A percentile compares a stretch with the other conserved stretches of the same genome.
Conservation (phyloP, 2,888 invertebrate genomes). For the Synergus japonicus region DNA sequence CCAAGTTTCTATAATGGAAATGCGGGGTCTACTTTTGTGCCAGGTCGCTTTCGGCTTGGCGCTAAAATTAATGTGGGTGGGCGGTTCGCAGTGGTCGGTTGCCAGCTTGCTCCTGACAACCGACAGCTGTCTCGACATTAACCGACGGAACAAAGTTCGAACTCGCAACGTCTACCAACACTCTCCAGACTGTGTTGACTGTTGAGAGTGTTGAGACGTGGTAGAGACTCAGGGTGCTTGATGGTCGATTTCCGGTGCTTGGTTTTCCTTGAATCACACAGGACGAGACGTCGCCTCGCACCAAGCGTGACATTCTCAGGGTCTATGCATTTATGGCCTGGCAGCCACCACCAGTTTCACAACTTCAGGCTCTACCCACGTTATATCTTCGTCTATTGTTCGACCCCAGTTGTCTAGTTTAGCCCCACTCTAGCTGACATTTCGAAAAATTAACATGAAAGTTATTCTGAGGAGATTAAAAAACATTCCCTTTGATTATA, state of each 20-base stretch:
- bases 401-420: conserved; percentile 1
- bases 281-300: background rate
- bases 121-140: conserved; percentile 64
- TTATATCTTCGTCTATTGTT: conserved; percentile 11
- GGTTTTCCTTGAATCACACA: background rate
- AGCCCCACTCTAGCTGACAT: background rate
- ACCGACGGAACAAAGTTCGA: conserved; percentile 56
- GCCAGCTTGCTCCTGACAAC: conserved; percentile 66
- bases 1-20: conserved; percentile 41
- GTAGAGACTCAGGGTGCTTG: background rate
- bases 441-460: background rate
- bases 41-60: conserved; percentile 51
- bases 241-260: conserved; percentile 6
- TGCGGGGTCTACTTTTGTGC: conserved; percentile 55
- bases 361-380: conserved; percentile 10
- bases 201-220: background rate
- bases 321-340: conserved; percentile 13
- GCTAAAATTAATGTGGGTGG: conserved; percentile 74
- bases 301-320: conserved; percentile 10
- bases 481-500: background rate
- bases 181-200: conserved; percentile 13
- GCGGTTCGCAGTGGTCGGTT: conserved; percentile 60
- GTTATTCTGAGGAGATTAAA: background rate
- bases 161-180: conserved; percentile 43
- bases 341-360: background rate